These are phyloP conservation scores for Noctilio leporinus DNA, from an alignment of 2,113 vertebrate genomes.

Conservation along the genomic window DNA sequence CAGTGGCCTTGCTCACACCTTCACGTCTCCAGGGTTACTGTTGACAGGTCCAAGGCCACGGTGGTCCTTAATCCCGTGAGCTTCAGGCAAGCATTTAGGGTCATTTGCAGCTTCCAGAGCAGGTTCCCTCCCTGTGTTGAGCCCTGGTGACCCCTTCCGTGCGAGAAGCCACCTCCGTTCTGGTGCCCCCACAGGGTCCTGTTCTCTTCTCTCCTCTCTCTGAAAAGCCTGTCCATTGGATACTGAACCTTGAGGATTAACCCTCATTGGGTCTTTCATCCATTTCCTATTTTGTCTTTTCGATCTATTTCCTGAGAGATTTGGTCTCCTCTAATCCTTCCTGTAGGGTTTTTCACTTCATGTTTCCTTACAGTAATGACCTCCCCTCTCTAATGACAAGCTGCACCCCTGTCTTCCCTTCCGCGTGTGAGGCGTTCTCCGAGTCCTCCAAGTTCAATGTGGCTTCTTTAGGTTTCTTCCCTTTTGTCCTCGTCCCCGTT, in stretches of 20 bases:
- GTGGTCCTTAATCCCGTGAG: too few species aligned
- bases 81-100: not conserved
- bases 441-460: not conserved
- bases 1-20: not conserved
- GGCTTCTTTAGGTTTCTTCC: not conserved
- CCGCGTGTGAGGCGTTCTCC: not conserved
- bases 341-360: not conserved
- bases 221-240: not conserved
- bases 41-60: fast-evolving
- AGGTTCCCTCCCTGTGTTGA: not conserved
- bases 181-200: fast-evolving
- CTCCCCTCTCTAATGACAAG: not conserved
- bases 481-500: not conserved
- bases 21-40: not conserved
- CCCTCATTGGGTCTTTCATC: not conserved
- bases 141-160: fast-evolving
- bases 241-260: not conserved
- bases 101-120: not conserved
- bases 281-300: not conserved
- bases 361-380: not conserved
- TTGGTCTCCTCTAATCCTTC: not conserved
- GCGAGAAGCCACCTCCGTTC: fast-evolving
- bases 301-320: not conserved
- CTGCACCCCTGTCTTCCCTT: not conserved
- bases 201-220: not conserved